phyloP scores from a whole-genome alignment of 2,888 invertebrate species.

The Hemithea aestivaria region DNA sequence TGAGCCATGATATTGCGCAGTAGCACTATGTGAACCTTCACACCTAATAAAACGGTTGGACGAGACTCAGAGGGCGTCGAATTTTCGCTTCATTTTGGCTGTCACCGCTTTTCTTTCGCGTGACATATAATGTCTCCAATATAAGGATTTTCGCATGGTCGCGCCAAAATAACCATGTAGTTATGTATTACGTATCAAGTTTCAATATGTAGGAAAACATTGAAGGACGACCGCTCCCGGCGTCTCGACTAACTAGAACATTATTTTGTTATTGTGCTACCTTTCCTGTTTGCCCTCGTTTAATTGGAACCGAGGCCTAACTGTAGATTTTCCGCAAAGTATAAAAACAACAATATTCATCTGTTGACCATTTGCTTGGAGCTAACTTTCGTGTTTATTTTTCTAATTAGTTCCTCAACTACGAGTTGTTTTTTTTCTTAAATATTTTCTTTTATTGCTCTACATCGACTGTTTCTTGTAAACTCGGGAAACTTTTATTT shows the following conservation, averaged over 20 bases:
- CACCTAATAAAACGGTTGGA: conserved; percentile 2
- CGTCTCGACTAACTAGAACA: conserved; percentile 36
- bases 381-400: conserved; percentile 4
- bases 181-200: conserved; percentile 35
- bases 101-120: not conserved
- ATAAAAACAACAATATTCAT: conserved; percentile 8
- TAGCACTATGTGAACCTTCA: conserved; percentile 3
- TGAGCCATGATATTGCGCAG: conserved; percentile 9
- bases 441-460: too few species aligned
- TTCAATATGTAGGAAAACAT: conserved; percentile 35
- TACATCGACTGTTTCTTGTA: too few species aligned
- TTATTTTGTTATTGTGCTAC: conserved; percentile 32
- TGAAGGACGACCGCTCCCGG: conserved; percentile 42
- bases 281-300: conserved; percentile 46
- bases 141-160: conserved; percentile 40
- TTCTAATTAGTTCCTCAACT: conserved; percentile 8
- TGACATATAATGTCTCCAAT: not conserved
- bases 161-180: conserved; percentile 34
- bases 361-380: not conserved
- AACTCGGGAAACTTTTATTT: too few species aligned
- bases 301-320: conserved; percentile 27
- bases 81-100: conserved; percentile 25
- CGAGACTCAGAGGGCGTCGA: not conserved
- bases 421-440: not conserved
- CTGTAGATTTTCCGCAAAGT: not conserved